These are phyloP conservation scores for Ecliptopera silaceata DNA, from an alignment of 2,888 invertebrate genomes.

Conservation along the genomic window DNA sequence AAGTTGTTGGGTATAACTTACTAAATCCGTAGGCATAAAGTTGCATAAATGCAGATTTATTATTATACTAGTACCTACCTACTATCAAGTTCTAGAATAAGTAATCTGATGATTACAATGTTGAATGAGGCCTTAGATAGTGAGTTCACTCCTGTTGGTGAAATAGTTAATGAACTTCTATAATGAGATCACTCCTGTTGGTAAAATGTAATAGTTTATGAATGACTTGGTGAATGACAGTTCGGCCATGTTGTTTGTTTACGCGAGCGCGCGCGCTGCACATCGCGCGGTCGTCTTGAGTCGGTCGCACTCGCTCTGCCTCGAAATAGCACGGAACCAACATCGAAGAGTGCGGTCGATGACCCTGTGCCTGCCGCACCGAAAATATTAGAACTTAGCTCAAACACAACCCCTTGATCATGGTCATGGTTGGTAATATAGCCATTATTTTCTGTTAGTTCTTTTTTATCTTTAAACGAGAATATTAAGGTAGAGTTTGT, in stretches of 20 bases:
- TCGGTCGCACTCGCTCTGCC: conserved; percentile 68
- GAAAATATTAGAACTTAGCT: conserved; percentile 74
- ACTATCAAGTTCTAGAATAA: too few relatives aligned
- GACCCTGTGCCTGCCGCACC: conserved; percentile 76
- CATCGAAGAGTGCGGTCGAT: conserved; percentile 74
- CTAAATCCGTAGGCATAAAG: too few relatives aligned
- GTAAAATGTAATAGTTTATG: conserved; percentile 76
- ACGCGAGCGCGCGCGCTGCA: conserved; percentile 68
- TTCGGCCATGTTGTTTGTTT: conserved; percentile 79
- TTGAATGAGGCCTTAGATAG: too few relatives aligned
- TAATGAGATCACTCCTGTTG: conserved; percentile 54
- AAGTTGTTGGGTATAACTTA: too few relatives aligned
- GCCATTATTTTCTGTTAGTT: conserved; percentile 43
- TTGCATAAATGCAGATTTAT: too few relatives aligned
- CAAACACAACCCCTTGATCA: conserved; percentile 65
- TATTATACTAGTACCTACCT: too few relatives aligned
- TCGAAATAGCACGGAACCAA: conserved; percentile 79
- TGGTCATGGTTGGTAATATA: too few relatives aligned
- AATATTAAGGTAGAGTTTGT: too few relatives aligned
- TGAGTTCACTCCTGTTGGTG: neutral
- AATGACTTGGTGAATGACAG: conserved; percentile 82
- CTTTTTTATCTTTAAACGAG: conserved; percentile 11
- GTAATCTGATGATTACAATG: too few relatives aligned
- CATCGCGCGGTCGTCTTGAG: conserved; percentile 63
- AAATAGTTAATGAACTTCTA: conserved; percentile 76